Conservation (phyloP, 2,113 vertebrate genomes). For the Calypte anna region DNA sequence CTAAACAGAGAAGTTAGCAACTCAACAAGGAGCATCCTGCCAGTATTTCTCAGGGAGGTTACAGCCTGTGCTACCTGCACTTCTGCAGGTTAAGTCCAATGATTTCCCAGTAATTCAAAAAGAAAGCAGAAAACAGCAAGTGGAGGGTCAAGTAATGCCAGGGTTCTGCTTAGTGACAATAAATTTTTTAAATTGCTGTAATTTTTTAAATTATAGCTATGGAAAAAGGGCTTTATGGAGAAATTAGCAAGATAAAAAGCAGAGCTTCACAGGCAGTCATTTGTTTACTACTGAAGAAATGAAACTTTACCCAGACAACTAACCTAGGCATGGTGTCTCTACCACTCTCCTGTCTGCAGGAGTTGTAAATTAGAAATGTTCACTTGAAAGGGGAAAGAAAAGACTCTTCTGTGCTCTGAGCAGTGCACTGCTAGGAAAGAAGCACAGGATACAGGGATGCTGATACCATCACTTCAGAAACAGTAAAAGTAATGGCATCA, state of each 20-base stretch:
- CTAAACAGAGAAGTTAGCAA: slow-evolving; percentile 17
- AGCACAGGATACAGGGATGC: not conserved
- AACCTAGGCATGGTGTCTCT: accelerated
- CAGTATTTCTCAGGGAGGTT: not conserved
- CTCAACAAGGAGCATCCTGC: slow-evolving; percentile 4
- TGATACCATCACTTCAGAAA: not conserved
- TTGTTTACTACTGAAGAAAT: not conserved
- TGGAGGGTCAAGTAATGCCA: not conserved
- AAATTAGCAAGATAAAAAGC: not conserved
- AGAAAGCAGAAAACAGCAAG: not conserved
- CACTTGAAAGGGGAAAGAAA: not conserved
- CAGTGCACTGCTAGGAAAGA: not conserved
- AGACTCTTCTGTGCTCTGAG: not conserved
- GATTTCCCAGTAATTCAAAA: not conserved
- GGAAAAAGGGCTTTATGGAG: not conserved
- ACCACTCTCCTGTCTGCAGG: not conserved
- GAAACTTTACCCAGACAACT: not conserved
- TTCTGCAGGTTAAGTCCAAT: not conserved
- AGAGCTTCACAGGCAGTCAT: not conserved
- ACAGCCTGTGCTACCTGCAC: not conserved
- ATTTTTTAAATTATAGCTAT: not conserved
- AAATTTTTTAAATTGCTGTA: not conserved
- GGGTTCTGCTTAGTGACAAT: not conserved
- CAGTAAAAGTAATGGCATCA: not conserved
- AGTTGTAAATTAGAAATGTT: not conserved